Evolutionary conservation across 2,888 invertebrate genomes (phyloP), one percentile per base, ranked within the genome.

Genomic region (Pseudeuparius sepicola): DNA sequence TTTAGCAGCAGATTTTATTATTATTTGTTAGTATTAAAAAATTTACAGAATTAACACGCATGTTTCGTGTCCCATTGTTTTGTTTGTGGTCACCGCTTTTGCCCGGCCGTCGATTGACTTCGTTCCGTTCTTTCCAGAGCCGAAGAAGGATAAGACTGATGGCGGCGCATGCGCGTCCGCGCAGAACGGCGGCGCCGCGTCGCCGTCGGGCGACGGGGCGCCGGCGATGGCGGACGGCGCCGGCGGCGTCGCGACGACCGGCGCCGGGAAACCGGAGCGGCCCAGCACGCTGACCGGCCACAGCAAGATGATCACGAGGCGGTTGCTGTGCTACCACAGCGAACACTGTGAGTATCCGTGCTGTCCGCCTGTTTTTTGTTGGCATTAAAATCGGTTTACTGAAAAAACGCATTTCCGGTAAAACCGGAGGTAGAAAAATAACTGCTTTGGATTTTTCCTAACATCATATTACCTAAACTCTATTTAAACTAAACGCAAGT

Each of bases 81-180:
- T n/a, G n/a, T n/a, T n/a, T n/a, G n/a, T n/a, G n/a, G n/a, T n/a
- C n/a, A n/a, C n/a, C n/a, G n/a, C n/a, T n/a, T n/a, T n/a, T n/a
- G n/a, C n/a, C n/a, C n/a, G n/a, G n/a, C n/a, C n/a, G n/a, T n/a
- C n/a, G n/a, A n/a, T n/a, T n/a, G n/a, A n/a, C n/a, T n/a, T n/a
- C n/a, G n/a, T n/a, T n/a, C n/a, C n/a, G n/a, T n/a, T n/a, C n/a
- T n/a, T 77, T 78, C 18, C 77, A 87, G 87, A 87, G 78, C 83
- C 85, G 76, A 84, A 85, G 75, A 87, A 86, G 77, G 86, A 87
- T 71, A 87, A 86, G 76, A 79, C 80, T 77, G 87, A 87, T 57
- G 67, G 67, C 55, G 47, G 53, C 42, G 50, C 56, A 55, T 39
- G 31, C 35, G 29, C 39, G n/a, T n/a, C n/a, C 24, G 39, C 41